A percentile compares a stretch with the other conserved stretches of the same genome.
These are phyloP conservation scores for Nomada ferruginata DNA, from an alignment of 2,888 invertebrate species.

Conservation along the genomic window DNA sequence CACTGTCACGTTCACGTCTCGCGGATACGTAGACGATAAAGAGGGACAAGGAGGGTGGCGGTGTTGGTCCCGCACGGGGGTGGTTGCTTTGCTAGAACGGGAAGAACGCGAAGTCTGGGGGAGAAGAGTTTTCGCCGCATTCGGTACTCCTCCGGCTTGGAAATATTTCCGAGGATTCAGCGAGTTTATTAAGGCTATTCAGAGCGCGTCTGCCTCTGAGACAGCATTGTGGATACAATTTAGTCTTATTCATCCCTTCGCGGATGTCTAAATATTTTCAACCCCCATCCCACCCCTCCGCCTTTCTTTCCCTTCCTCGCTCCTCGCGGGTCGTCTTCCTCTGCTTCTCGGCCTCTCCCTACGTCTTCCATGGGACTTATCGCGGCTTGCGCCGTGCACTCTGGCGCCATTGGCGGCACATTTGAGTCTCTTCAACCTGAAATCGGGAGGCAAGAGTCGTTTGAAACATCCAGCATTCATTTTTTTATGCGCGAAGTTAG, in stretches of 20 bases:
- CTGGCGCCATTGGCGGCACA: constrained; percentile 42
- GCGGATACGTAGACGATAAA: constrained; percentile 68
- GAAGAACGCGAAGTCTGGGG: constrained; percentile 67
- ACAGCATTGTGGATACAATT: constrained; percentile 88
- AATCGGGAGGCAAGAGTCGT: constrained; percentile 42
- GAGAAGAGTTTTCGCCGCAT: constrained; percentile 75
- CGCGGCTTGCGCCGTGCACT: constrained; percentile 44
- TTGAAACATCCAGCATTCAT: constrained; percentile 10
- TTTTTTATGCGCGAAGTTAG: no score
- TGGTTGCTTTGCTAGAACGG: constrained; percentile 64
- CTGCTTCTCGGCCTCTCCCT: constrained; percentile 38
- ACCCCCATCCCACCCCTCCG: constrained; percentile 69
- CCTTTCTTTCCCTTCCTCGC: constrained; percentile 44
- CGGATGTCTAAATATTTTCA: constrained; percentile 83
- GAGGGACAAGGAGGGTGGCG: constrained; percentile 36
- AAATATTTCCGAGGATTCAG: constrained; percentile 83
- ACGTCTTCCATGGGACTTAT: constrained; percentile 51
- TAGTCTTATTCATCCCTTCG: constrained; percentile 86
- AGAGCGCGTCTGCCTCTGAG: constrained; percentile 86
- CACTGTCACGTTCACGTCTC: constrained; percentile 63
- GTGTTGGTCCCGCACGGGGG: constrained; percentile 35
- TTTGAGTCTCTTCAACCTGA: constrained; percentile 51
- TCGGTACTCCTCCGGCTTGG: constrained; percentile 77
- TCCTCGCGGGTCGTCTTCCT: constrained; percentile 38
- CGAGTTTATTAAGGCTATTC: constrained; percentile 87